Evolutionary conservation across 1,140 invertebrate genomes (phyloP).

Genomic region (Eumaeus atala): DNA sequence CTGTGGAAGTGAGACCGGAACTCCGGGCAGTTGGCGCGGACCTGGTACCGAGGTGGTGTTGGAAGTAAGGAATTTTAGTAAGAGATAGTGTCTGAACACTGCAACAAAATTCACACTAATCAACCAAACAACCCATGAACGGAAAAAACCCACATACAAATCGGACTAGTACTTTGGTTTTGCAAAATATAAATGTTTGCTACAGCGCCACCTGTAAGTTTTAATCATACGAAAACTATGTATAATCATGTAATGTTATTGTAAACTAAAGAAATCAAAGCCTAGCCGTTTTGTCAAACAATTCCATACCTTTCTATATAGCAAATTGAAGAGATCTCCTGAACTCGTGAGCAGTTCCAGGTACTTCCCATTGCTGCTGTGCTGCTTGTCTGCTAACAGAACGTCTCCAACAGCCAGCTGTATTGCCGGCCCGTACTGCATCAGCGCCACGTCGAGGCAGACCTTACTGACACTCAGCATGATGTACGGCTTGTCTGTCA

Average conservation of each 20-base stretch:
- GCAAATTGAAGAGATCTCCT: slow-evolving; percentile 81
- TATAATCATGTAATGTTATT: no score
- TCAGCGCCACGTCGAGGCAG: slow-evolving; percentile 83
- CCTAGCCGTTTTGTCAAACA: no score
- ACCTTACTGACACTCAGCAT: slow-evolving; percentile 82
- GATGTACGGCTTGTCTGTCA: slow-evolving; percentile 83
- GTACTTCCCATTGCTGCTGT: slow-evolving; percentile 84
- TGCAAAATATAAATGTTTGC: no score
- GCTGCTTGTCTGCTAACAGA: slow-evolving; percentile 87
- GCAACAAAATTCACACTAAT: no score
- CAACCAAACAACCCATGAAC: no score
- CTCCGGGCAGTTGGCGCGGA: slow-evolving; percentile 86
- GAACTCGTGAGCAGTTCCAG: slow-evolving; percentile 83
- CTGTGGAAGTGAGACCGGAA: slow-evolving; percentile 87
- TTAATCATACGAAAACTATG: no score
- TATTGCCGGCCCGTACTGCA: slow-evolving; percentile 86
- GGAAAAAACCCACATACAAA: no score
- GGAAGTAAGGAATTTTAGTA: no score
- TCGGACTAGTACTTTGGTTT: no score
- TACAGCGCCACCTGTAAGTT: no score
- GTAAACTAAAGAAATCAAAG: no score
- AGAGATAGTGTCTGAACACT: no score
- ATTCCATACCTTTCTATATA: slow-evolving; percentile 75
- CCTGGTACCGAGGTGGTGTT: slow-evolving; percentile 71
- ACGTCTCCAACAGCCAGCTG: slow-evolving; percentile 83